phyloP scores from a whole-genome alignment of 2,888 invertebrate species.

The Pyrgus malvae region DNA sequence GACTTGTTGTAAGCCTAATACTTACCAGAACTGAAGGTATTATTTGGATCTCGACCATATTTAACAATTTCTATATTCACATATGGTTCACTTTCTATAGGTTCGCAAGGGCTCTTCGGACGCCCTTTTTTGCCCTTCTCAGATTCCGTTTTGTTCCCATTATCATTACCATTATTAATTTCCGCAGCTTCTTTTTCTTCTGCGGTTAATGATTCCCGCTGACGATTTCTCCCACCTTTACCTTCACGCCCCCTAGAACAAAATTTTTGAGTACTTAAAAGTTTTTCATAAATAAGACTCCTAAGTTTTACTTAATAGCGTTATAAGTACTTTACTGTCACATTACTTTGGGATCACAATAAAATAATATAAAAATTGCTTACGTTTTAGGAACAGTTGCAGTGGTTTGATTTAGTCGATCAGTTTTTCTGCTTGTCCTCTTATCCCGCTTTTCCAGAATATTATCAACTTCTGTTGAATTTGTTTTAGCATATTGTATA shows the following conservation, averaged over 20 bases:
- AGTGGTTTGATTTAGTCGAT: slow-evolving; percentile 75
- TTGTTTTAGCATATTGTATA: slow-evolving; percentile 61
- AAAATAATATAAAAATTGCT: slow-evolving; percentile 41
- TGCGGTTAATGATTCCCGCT: slow-evolving; percentile 45
- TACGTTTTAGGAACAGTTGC: slow-evolving; percentile 76
- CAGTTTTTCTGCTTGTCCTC: slow-evolving; percentile 76
- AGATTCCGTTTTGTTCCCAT: slow-evolving; percentile 51
- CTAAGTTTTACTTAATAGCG: no score
- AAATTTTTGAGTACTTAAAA: no score
- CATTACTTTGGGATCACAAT: no score
- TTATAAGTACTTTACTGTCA: no score
- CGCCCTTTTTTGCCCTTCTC: slow-evolving; percentile 69
- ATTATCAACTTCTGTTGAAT: slow-evolving; percentile 67
- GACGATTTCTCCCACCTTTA: slow-evolving; percentile 65
- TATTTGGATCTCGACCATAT: slow-evolving; percentile 86
- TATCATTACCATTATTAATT: slow-evolving; percentile 42
- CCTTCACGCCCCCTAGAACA: slow-evolving; percentile 73
- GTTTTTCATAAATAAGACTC: no score
- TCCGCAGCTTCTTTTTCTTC: slow-evolving; percentile 42
- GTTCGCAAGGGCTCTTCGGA: slow-evolving; percentile 85
- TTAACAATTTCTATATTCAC: slow-evolving; percentile 87
- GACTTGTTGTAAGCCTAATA: no score
- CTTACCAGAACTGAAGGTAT: slow-evolving; percentile 86
- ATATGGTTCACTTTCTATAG: slow-evolving; percentile 84
- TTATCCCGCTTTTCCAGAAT: slow-evolving; percentile 69